These are phyloP conservation scores for Nephrocerus scutellatus DNA, from an alignment of 2,888 invertebrate genomes.

Conservation along the genomic window DNA sequence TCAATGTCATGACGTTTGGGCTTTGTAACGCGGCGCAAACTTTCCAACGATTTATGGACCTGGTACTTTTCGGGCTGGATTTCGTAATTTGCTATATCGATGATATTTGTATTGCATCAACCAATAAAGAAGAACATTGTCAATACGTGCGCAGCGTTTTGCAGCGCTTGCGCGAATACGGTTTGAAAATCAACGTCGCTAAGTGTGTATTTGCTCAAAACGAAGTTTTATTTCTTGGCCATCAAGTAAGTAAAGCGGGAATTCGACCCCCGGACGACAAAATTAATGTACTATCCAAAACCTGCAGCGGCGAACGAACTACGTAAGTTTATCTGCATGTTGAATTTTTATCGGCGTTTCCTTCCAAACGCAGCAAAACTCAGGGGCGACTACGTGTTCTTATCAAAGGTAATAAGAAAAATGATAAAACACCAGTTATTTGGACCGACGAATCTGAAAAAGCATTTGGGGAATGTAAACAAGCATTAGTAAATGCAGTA, in stretches of 20 bases:
- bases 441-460: slow-evolving; percentile 16
- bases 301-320: slow-evolving; percentile 14
- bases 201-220: slow-evolving; percentile 21
- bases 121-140: slow-evolving; percentile 14
- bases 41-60: slow-evolving; percentile 36
- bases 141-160: slow-evolving; percentile 21
- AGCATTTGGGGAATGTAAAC: slow-evolving; percentile 18
- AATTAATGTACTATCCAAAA: slow-evolving; percentile 15
- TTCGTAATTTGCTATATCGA: slow-evolving; percentile 26
- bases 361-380: slow-evolving; percentile 16
- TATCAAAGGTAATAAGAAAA: slow-evolving; percentile 15
- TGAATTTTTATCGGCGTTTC: too few species aligned
- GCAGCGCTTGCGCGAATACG: slow-evolving; percentile 22
- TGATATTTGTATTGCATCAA: slow-evolving; percentile 18
- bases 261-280: slow-evolving; percentile 11
- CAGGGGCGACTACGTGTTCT: slow-evolving; percentile 17
- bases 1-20: slow-evolving; percentile 34
- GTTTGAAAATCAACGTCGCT: slow-evolving; percentile 24
- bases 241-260: slow-evolving; percentile 12
- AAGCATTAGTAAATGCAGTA: slow-evolving; percentile 10
- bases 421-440: slow-evolving; percentile 14
- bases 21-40: slow-evolving; percentile 36
- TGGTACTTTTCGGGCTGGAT: slow-evolving; percentile 25
- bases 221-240: slow-evolving; percentile 17
- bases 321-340: slow-evolving; percentile 15